phyloP scores from a whole-genome alignment of 2,888 invertebrate species.

The Drosophila quinaria region DNA sequence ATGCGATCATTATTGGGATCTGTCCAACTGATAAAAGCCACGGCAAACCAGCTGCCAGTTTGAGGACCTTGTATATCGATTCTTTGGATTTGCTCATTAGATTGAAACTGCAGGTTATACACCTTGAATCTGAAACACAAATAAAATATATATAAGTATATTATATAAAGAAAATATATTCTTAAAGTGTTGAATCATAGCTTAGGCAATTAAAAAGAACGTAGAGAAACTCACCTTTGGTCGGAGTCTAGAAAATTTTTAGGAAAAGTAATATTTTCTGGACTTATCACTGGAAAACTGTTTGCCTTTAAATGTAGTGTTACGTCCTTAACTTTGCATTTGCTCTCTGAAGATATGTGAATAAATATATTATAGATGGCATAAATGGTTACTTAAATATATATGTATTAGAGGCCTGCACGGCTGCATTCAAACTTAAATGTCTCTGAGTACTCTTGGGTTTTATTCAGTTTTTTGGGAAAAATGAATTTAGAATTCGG shows the following conservation, averaged over 20 bases:
- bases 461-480: too few species aligned
- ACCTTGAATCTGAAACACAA: slow-evolving; percentile 79
- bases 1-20: slow-evolving; percentile 91
- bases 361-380: background rate
- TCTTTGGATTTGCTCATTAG: slow-evolving; percentile 88
- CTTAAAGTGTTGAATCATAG: background rate
- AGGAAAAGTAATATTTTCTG: slow-evolving; percentile 92
- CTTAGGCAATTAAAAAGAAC: background rate
- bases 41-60: slow-evolving; percentile 92
- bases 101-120: slow-evolving; percentile 88
- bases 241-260: slow-evolving; percentile 87
- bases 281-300: slow-evolving; percentile 93
- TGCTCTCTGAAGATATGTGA: slow-evolving; percentile 85
- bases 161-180: background rate
- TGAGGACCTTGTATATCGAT: slow-evolving; percentile 89
- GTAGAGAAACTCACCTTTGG: slow-evolving; percentile 75
- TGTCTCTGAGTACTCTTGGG: too few species aligned
- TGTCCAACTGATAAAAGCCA: slow-evolving; percentile 92
- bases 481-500: too few species aligned
- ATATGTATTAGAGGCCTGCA: too few species aligned
- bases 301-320: slow-evolving; percentile 91
- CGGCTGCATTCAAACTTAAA: too few species aligned
- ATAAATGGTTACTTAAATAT: too few species aligned
- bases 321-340: slow-evolving; percentile 88
- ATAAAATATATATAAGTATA: background rate